Percentiles rank a stretch among this genome's conserved stretches.
These are phyloP conservation scores for Eulemur mongoz DNA, from an alignment of 2,797 vertebrate species.

Conservation along the genomic window DNA sequence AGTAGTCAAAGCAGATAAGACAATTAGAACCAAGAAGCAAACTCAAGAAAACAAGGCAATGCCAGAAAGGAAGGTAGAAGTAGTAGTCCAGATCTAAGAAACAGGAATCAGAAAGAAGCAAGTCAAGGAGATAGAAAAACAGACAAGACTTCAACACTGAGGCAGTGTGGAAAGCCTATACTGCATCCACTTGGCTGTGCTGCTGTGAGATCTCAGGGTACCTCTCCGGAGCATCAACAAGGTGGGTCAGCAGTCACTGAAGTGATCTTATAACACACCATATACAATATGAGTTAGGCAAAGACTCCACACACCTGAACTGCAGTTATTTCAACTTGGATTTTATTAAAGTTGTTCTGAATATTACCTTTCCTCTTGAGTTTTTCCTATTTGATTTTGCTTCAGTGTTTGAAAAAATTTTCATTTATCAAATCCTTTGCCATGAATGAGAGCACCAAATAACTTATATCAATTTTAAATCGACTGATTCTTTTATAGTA, in stretches of 20 bases:
- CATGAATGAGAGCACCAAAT: constrained; percentile 26
- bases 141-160: not conserved
- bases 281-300: not conserved
- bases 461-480: not conserved
- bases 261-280: not conserved
- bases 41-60: not conserved
- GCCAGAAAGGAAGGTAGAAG: not conserved
- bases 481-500: not conserved
- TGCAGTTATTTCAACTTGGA: constrained; percentile 17
- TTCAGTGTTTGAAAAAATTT: constrained; percentile 25
- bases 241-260: not conserved
- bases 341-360: constrained; percentile 66
- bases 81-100: not conserved
- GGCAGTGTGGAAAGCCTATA: not conserved
- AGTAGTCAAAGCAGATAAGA: not conserved
- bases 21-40: not conserved
- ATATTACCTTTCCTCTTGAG: constrained; percentile 20
- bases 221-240: not conserved
- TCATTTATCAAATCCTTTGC: constrained; percentile 31
- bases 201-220: not conserved
- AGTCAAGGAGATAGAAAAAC: not conserved
- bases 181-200: not conserved
- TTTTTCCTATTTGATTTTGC: constrained; percentile 14
- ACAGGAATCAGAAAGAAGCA: not conserved
- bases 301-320: not conserved